These are phyloP conservation scores for Philopotamus ludificatus DNA, from an alignment of 1,140 invertebrate species.

Conservation along the genomic window DNA sequence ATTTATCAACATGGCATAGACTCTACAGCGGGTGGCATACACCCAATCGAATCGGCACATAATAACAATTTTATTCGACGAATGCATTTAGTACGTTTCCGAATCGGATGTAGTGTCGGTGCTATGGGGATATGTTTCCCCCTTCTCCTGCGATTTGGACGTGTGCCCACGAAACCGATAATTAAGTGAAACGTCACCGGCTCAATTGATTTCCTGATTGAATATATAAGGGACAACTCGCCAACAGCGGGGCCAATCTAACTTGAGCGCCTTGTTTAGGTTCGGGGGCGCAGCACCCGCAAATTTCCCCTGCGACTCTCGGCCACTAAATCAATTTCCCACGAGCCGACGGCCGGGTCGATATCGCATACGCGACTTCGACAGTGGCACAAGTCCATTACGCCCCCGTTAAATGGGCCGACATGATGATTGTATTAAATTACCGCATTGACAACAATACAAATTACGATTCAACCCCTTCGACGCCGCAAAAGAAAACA, in stretches of 20 bases:
- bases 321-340: conserved; percentile 25
- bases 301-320: conserved; percentile 33
- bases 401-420: neutral
- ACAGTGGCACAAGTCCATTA: neutral
- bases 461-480: too few species aligned
- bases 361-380: neutral
- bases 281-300: conserved; percentile 19
- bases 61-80: conserved; percentile 6
- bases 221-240: conserved; percentile 31
- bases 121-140: neutral
- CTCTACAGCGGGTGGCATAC: neutral
- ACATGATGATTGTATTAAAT: neutral
- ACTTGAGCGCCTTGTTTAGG: conserved; percentile 5
- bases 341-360: conserved; percentile 6
- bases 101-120: too few species aligned
- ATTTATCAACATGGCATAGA: conserved; percentile 18
- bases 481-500: conserved; percentile 33
- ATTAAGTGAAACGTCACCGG: conserved; percentile 42
- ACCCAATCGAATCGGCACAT: neutral
- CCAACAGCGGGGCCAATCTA: conserved; percentile 1
- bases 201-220: conserved; percentile 40
- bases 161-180: conserved; percentile 28
- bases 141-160: conserved; percentile 12
- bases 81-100: too few species aligned
- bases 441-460: neutral